Conservation (phyloP, 1,140 invertebrate genomes). For the Lutraria rhynchaena region DNA sequence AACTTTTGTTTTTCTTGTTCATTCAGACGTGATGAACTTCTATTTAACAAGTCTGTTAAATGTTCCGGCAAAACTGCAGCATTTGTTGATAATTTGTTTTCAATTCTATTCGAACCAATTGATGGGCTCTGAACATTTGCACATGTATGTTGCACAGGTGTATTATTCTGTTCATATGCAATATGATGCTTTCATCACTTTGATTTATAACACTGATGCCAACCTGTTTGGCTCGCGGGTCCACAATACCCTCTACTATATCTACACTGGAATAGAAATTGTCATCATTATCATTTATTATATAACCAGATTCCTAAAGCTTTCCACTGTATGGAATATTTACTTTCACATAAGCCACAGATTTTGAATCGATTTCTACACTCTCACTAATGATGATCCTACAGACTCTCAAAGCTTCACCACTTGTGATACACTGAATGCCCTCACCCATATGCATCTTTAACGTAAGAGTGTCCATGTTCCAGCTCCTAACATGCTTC, state of each 20-base stretch:
- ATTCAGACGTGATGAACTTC: neutral
- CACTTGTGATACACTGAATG: neutral
- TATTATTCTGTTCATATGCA: neutral
- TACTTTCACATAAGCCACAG: conserved; percentile 2
- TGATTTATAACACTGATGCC: conserved; percentile 7
- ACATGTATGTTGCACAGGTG: too few relatives aligned
- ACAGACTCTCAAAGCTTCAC: neutral
- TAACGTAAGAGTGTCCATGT: neutral
- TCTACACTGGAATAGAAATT: too few relatives aligned
- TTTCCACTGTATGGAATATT: neutral
- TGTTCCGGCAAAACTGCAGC: neutral
- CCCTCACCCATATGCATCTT: neutral
- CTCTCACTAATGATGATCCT: neutral
- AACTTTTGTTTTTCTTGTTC: neutral
- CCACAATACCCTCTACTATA: neutral
- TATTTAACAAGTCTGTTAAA: neutral
- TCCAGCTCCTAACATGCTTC: neutral
- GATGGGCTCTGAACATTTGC: neutral
- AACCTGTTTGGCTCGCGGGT: neutral
- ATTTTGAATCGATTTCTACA: neutral
- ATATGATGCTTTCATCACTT: neutral
- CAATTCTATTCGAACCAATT: neutral
- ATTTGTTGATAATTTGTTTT: neutral
- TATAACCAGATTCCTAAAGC: neutral
- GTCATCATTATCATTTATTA: neutral